phyloP scores from a whole-genome alignment of 2,888 invertebrate species.

The Heliconius erato region DNA sequence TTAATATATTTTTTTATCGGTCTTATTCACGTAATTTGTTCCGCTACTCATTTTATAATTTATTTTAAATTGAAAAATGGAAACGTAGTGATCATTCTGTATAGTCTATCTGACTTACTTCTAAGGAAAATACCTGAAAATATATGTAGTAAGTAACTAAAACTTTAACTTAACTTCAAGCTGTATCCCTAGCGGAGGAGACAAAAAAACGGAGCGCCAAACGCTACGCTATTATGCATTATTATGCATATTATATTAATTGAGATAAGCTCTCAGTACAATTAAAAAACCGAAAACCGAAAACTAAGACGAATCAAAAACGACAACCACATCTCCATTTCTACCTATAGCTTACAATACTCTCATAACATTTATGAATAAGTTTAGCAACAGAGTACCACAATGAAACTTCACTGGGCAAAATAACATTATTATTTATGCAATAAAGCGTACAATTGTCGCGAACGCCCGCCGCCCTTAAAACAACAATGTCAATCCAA shows the following conservation, averaged over 20 bases:
- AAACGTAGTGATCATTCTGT: neutral
- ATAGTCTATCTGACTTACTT: neutral
- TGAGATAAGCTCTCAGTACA: neutral
- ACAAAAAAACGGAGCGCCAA: too few relatives aligned
- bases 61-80: neutral
- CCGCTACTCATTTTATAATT: too few relatives aligned
- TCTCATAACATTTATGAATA: conserved; percentile 49
- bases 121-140: neutral
- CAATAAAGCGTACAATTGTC: conserved; percentile 85
- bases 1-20: neutral
- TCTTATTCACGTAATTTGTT: neutral
- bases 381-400: conserved; percentile 72
- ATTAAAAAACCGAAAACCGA: neutral
- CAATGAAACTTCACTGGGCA: conserved; percentile 77
- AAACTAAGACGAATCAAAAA: neutral
- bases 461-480: conserved; percentile 82
- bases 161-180: too few relatives aligned
- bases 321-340: neutral
- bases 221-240: too few relatives aligned
- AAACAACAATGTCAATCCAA: conserved; percentile 85
- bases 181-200: too few relatives aligned
- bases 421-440: conserved; percentile 86
- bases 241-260: too few relatives aligned
- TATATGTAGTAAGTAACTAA: too few relatives aligned
- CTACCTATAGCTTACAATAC: neutral